A percentile compares a stretch with the other conserved stretches of the same genome.
Conservation (phyloP, 2,797 vertebrate species). For the Bradypodion pumilum region DNA sequence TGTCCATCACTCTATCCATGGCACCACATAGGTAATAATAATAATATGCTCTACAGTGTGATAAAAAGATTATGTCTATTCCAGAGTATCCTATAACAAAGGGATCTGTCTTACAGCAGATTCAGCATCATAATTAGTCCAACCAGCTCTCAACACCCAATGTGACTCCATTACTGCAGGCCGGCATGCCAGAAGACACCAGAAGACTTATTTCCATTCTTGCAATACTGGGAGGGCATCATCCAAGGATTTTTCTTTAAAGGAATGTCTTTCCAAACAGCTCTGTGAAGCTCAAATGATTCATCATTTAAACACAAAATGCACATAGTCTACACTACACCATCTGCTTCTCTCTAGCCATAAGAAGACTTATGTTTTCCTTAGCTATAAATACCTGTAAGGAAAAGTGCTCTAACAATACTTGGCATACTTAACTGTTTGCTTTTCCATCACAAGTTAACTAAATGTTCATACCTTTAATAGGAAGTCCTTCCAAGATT, state of each 20-base stretch:
- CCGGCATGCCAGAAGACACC: too few species aligned
- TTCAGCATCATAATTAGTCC: not conserved
- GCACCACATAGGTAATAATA: too few species aligned
- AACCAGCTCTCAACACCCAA: not conserved
- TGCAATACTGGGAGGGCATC: not conserved
- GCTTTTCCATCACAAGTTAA: slow-evolving; percentile 30
- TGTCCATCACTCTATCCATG: too few species aligned
- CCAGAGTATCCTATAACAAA: not conserved
- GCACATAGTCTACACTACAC: not conserved
- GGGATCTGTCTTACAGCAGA: not conserved
- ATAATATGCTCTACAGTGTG: too few species aligned
- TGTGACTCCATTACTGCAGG: slow-evolving; percentile 8
- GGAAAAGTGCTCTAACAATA: slow-evolving; percentile 20
- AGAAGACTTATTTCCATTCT: not conserved
- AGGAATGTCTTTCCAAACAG: slow-evolving; percentile 31
- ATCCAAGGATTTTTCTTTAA: not conserved
- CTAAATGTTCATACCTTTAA: slow-evolving; percentile 22
- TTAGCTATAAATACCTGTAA: not conserved
- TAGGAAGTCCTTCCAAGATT: slow-evolving; percentile 12
- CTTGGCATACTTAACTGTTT: slow-evolving; percentile 23
- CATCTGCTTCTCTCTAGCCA: slow-evolving; percentile 1
- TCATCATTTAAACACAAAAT: slow-evolving; percentile 12
- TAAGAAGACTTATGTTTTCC: slow-evolving; percentile 18
- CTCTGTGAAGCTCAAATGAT: slow-evolving; percentile 16
- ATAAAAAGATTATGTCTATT: too few species aligned